Conservation (phyloP, 2,797 vertebrate genomes). For the Enteromius unitaeniatus region DNA sequence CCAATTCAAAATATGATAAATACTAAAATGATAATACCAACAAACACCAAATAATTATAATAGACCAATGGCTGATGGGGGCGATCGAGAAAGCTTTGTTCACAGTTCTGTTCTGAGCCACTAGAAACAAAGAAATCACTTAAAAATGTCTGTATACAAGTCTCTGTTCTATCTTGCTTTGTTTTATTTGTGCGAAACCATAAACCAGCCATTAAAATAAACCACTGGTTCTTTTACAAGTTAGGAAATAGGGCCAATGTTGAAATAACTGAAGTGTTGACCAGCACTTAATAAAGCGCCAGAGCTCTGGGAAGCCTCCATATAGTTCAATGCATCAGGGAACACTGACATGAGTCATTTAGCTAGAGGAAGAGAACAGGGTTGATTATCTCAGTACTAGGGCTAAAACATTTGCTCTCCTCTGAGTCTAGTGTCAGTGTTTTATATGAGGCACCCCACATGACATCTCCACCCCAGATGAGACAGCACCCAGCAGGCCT, state of each 20-base stretch:
- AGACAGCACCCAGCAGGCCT: conserved; percentile 51
- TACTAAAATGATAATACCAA: background rate
- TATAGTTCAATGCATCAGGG: background rate
- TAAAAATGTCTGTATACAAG: background rate
- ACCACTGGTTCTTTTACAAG: background rate
- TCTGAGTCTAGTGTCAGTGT: conserved; percentile 41
- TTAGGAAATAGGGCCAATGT: background rate
- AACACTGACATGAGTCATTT: background rate
- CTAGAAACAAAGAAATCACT: background rate
- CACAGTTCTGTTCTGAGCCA: background rate
- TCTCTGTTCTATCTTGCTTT: background rate
- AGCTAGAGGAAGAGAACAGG: conserved; percentile 40
- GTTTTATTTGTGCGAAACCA: background rate
- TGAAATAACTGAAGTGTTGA: background rate
- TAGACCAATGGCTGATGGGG: background rate
- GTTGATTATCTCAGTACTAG: conserved; percentile 33
- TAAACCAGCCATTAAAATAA: background rate
- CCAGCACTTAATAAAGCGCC: background rate
- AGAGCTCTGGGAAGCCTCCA: background rate
- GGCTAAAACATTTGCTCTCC: conserved; percentile 23
- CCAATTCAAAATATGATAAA: background rate
- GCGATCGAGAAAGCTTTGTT: background rate
- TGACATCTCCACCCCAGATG: conserved; percentile 62
- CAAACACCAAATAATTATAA: background rate
- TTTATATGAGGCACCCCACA: conserved; percentile 22